Evolutionary conservation across 2,888 invertebrate species (phyloP), one percentile per base, ranked within the genome.

Genomic region (Pachliopta kotzebuea): DNA sequence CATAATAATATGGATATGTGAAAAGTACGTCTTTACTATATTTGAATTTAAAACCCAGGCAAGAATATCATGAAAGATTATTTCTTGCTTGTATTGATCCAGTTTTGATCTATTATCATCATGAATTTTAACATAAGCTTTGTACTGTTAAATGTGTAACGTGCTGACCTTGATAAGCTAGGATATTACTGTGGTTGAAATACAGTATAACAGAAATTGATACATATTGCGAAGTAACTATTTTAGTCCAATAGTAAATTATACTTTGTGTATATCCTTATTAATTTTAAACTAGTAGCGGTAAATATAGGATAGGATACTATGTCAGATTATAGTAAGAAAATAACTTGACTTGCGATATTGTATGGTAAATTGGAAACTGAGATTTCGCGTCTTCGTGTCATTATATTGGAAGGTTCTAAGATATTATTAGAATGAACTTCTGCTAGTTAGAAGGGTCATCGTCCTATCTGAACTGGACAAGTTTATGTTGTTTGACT

Each of bases 351-450:
- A n/a, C 18, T 8, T 6, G 45, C 45, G 6, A 45, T 45, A 6
- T 55, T 31, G n/a, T 50, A 31, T 29, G 52, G 17, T 31, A 20
- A 59, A 29, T 26, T 59, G n/a, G 31, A n/a, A 21, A 50, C 45
- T 31, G 49, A 14, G 21, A 21, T n/a, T 20, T 31, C 52, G 1
- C 29, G 50, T 21, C 31, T 52, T 37, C 23, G 26, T 50, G 60
- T 45, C 53, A 58, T 66, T 74, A 68, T 68, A 67, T 67, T 66
- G 68, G 58, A 60, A 67, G 69, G 70, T 73, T 76, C 72, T 72
- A 71, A 70, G 80, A 77, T 85, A 86, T 85, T 79, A 82, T 80
- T 85, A 85, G 85, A 82, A 74, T 73, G 74, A 70, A 74, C 70
- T 69, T 75, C 74, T 71, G 73, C 78, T 76, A 76, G 71, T 72